These are phyloP conservation scores for Matsumyia berberina DNA, from an alignment of 2,888 invertebrate species.

Conservation along the genomic window DNA sequence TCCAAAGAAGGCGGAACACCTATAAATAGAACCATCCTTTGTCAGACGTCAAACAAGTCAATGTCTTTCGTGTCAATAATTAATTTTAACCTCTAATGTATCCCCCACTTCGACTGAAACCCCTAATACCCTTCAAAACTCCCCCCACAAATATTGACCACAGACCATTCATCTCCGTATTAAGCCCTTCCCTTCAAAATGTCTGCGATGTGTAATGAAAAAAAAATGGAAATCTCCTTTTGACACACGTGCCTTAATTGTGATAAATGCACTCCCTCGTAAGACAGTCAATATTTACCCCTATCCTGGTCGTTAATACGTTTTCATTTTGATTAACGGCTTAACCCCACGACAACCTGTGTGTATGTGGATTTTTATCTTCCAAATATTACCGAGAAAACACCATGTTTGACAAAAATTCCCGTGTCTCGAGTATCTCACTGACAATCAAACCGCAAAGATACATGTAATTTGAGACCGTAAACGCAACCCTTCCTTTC, in stretches of 20 bases:
- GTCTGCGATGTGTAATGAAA: not conserved
- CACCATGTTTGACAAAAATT: conserved; percentile 65
- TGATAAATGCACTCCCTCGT: conserved; percentile 68
- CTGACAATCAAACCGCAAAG: conserved; percentile 65
- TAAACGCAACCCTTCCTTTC: conserved; percentile 49
- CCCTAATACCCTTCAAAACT: not conserved
- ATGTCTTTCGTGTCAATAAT: no score
- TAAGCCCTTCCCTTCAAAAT: not conserved
- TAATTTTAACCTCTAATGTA: no score
- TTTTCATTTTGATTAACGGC: conserved; percentile 74
- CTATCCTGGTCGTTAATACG: conserved; percentile 66
- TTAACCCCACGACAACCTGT: conserved; percentile 69
- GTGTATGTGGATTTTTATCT: conserved; percentile 48
- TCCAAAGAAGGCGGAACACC: no score
- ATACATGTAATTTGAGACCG: conserved; percentile 69
- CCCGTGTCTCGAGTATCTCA: conserved; percentile 55
- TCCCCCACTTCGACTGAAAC: no score
- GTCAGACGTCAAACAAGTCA: no score
- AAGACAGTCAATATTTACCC: conserved; percentile 71
- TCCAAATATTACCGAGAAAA: conserved; percentile 19
- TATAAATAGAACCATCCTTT: no score
- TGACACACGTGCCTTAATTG: conserved; percentile 63
- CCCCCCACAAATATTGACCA: not conserved
- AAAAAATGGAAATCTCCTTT: conserved; percentile 24
- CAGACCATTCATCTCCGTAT: conserved; percentile 12